Conservation (phyloP, 2,113 vertebrate species). For the Vombatus ursinus region DNA sequence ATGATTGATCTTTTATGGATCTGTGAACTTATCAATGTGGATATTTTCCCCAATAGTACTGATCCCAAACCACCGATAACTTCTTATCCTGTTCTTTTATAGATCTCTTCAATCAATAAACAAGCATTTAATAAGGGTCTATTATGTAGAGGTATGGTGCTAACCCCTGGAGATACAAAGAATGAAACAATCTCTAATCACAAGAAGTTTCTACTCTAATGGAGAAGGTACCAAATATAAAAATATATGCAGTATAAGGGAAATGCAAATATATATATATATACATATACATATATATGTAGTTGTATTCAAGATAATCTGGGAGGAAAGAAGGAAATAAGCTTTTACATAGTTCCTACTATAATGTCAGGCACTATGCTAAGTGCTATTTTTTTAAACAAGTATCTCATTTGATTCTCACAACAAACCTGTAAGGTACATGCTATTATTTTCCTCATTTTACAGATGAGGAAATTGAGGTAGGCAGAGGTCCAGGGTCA, state of each 20-base stretch:
- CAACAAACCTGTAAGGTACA: too few species aligned
- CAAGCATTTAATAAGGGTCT: background rate
- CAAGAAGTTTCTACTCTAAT: background rate
- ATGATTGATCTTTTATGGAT: slow-evolving; percentile 10
- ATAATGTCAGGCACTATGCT: too few species aligned
- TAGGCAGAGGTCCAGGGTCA: too few species aligned
- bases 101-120: background rate
- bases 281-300: too few species aligned
- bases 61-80: background rate
- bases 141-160: background rate
- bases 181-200: background rate
- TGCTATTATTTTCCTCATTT: too few species aligned
- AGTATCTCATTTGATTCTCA: too few species aligned
- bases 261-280: background rate
- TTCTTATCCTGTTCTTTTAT: background rate
- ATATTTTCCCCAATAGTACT: background rate
- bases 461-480: too few species aligned
- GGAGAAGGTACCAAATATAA: background rate
- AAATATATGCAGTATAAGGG: background rate
- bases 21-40: background rate
- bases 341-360: too few species aligned
- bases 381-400: too few species aligned
- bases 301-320: too few species aligned
- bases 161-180: background rate
- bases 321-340: too few species aligned